Evolutionary conservation across 2,888 invertebrate genomes (phyloP), one percentile per base, ranked within the genome.

Genomic region (Microctonus aethiopoides): DNA sequence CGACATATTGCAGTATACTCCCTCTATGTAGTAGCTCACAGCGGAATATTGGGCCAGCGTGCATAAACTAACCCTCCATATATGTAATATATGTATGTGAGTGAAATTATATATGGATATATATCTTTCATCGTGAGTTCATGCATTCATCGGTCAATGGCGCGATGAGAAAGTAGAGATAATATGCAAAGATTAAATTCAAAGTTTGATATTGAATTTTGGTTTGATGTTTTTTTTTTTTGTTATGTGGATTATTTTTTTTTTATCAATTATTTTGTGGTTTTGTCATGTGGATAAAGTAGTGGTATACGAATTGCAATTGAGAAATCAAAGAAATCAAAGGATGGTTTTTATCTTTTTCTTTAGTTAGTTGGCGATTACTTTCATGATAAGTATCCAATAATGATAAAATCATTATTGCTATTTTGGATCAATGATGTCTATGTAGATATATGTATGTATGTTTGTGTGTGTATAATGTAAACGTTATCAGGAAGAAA

Each of bases 1-100:
- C 77, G 77, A 78, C 80, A 80, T 81, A 81, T 80, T 79, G 79
- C 73, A 77, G 71, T 75, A 75, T 65, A 29, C 56, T 68, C 62
- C 64, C 63, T n/a, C n/a, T n/a, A n/a, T n/a, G n/a, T n/a, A n/a
- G 7, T 20, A 46, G 7, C 16, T 41, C 64, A 41, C 67, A 22
- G 57, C 63, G 67, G 70, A 67, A 74, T 75, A 76, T 74, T 74
- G 75, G n/a, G 70, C 70, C 59, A 67, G 51, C 64, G 46, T 67
- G 73, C 72, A 72, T 70, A 73, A 74, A 71, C 71, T 68, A 69
- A 26, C 51, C 67, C 62, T 39, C 34, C 20, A 22, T 67, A 56
- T 57, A 57, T 46, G 16, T 41, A 34, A 57, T 46, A 29, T 54
- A 32, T 36, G 56, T 41, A 56, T 65, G 46, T 24, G n/a, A n/a